phyloP scores from a whole-genome alignment of 2,113 vertebrate genomes.

The Tricholaema leucomelas region DNA sequence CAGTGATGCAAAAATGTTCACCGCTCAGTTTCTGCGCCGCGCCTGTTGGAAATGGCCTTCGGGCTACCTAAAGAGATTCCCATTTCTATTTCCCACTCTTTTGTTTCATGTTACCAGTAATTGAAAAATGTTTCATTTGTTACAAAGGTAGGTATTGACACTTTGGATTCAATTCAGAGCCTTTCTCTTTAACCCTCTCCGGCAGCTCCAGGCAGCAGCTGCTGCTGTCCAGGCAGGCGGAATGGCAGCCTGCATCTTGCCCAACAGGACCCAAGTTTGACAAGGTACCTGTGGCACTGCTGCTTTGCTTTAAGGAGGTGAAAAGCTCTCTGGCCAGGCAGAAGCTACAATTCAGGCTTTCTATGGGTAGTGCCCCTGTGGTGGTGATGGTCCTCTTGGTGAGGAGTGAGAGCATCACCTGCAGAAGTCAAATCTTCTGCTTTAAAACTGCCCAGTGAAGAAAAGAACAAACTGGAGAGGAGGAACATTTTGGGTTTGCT shows the following conservation, averaged over 20 bases:
- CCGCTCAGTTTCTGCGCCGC: slow-evolving; percentile 70
- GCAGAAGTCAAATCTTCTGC: not conserved
- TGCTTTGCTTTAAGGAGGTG: not conserved
- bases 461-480: not conserved
- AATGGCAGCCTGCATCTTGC: not conserved
- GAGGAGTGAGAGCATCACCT: not conserved
- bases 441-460: not conserved
- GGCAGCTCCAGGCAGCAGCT: not conserved
- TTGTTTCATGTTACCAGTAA: slow-evolving; percentile 80
- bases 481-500: not conserved
- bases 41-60: slow-evolving; percentile 72
- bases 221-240: not conserved
- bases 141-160: slow-evolving; percentile 73
- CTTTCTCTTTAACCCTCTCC: slow-evolving; percentile 68
- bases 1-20: slow-evolving; percentile 59
- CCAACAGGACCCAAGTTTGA: not conserved
- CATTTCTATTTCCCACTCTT: slow-evolving; percentile 76
- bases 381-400: not conserved
- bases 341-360: not conserved
- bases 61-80: slow-evolving; percentile 75
- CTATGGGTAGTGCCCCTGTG: not conserved
- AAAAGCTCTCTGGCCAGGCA: not conserved
- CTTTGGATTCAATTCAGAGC: slow-evolving; percentile 68
- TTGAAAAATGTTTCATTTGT: slow-evolving; percentile 75
- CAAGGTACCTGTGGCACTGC: not conserved